phyloP scores from a whole-genome alignment of 92 coral and sea anemone genomes.

The Parazoanthus atlanticus region DNA sequence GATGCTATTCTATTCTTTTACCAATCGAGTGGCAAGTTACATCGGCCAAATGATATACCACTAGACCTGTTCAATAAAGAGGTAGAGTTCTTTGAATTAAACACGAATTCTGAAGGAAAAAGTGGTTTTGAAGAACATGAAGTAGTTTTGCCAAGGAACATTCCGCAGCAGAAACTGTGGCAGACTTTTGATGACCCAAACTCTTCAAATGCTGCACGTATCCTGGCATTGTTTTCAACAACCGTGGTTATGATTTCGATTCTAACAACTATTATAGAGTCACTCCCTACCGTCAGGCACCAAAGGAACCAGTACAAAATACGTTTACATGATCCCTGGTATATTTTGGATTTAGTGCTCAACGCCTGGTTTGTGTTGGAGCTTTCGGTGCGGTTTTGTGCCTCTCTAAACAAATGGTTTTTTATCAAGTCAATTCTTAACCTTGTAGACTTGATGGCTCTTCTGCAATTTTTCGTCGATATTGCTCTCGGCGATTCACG shows the following conservation, averaged over 20 bases:
- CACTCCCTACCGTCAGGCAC: constrained; percentile 49
- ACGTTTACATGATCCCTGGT: constrained; percentile 53
- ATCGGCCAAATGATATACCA: constrained; percentile 81
- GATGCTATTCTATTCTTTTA: constrained; percentile 90
- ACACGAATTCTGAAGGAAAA: constrained; percentile 74
- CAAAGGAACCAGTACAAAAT: constrained; percentile 6
- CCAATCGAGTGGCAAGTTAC: constrained; percentile 81
- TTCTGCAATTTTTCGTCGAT: constrained; percentile 66
- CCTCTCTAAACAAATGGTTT: constrained; percentile 61
- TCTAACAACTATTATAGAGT: constrained; percentile 63
- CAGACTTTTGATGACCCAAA: constrained; percentile 86
- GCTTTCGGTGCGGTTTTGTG: constrained; percentile 58
- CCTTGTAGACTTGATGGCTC: constrained; percentile 64
- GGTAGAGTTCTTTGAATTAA: constrained; percentile 84
- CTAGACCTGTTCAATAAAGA: constrained; percentile 83
- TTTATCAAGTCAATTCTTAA: constrained; percentile 64
- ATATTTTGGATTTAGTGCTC: constrained; percentile 57
- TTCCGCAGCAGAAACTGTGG: constrained; percentile 76
- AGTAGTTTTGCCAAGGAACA: constrained; percentile 62
- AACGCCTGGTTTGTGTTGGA: constrained; percentile 77
- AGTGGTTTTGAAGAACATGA: constrained; percentile 77
- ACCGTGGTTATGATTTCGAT: constrained; percentile 75
- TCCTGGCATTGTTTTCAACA: constrained; percentile 70
- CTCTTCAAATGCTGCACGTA: constrained; percentile 69
- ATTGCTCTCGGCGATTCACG: constrained; percentile 43